phyloP scores from a whole-genome alignment of 2,113 vertebrate genomes.

The Pygathrix nemaeus region DNA sequence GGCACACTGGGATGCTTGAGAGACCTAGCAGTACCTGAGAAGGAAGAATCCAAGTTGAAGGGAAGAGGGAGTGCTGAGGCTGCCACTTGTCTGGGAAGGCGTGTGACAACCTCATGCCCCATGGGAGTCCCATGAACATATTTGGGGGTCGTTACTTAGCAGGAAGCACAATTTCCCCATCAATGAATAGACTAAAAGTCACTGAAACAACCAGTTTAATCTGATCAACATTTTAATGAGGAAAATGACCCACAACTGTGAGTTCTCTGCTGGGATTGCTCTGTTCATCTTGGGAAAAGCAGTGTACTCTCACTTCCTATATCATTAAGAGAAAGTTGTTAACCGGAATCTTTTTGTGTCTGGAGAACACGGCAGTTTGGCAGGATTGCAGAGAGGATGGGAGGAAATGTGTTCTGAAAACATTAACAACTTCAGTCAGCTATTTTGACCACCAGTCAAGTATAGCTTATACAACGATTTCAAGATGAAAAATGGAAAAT shows the following conservation, averaged over 20 bases:
- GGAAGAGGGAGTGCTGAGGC: background rate
- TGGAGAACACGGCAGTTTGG: conserved; percentile 51
- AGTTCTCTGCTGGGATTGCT: conserved; percentile 46
- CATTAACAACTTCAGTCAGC: conserved; percentile 51
- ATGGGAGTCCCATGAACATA: background rate
- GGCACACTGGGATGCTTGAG: background rate
- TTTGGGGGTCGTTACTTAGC: background rate
- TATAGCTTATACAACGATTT: conserved; percentile 31
- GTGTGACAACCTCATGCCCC: background rate
- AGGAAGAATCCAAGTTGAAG: background rate
- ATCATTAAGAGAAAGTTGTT: conserved; percentile 49
- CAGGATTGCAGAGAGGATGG: conserved; percentile 12
- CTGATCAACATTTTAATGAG: conserved; percentile 57
- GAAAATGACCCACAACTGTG: conserved; percentile 66
- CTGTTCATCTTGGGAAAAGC: conserved; percentile 36
- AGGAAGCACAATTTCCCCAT: background rate
- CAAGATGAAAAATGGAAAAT: conserved; percentile 55
- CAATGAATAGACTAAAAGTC: conserved; percentile 54
- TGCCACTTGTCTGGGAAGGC: conserved; percentile 9
- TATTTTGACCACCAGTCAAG: conserved; percentile 58
- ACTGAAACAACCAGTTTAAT: conserved; percentile 42
- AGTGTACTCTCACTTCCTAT: background rate
- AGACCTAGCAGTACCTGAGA: background rate
- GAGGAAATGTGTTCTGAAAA: conserved; percentile 61
- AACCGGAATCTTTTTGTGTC: conserved; percentile 8